Conservation (phyloP, 2,113 vertebrate species). For the Aviceda subcristata region DNA sequence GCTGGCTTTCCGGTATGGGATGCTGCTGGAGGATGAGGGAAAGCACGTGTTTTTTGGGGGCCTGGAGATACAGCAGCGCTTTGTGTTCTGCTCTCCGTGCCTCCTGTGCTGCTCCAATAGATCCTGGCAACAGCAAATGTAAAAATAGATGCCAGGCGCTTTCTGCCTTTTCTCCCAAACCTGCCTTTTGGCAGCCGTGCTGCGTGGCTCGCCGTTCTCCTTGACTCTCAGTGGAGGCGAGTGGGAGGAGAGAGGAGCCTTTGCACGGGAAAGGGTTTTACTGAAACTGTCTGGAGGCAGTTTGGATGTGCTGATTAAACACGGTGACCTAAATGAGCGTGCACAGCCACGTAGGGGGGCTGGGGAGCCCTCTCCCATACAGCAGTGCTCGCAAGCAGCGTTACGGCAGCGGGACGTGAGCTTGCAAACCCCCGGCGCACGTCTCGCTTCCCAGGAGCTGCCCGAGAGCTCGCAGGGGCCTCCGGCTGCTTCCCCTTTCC, state of each 20-base stretch:
- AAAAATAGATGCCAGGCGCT: neutral
- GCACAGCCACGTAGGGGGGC: neutral
- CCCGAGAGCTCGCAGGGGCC: neutral
- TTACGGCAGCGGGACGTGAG: neutral
- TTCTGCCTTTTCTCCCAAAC: neutral
- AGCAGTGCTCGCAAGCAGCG: accelerated
- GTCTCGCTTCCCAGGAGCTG: accelerated
- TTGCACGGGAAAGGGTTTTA: neutral
- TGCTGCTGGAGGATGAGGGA: neutral
- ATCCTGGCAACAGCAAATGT: neutral
- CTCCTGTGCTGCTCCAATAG: neutral
- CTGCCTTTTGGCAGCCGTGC: neutral
- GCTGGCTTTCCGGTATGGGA: neutral
- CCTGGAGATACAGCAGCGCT: neutral
- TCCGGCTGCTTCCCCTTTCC: neutral
- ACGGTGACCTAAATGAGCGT: neutral
- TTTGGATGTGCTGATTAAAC: neutral
- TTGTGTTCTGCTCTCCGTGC: neutral
- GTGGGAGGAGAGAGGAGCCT: neutral
- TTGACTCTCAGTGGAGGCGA: neutral
- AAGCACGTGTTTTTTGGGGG: neutral
- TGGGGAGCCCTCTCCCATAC: neutral
- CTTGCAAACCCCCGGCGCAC: neutral
- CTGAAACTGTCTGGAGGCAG: neutral
- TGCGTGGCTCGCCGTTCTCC: neutral